phyloP scores from a whole-genome alignment of 2,113 vertebrate species.

The Heliornis fulica region DNA sequence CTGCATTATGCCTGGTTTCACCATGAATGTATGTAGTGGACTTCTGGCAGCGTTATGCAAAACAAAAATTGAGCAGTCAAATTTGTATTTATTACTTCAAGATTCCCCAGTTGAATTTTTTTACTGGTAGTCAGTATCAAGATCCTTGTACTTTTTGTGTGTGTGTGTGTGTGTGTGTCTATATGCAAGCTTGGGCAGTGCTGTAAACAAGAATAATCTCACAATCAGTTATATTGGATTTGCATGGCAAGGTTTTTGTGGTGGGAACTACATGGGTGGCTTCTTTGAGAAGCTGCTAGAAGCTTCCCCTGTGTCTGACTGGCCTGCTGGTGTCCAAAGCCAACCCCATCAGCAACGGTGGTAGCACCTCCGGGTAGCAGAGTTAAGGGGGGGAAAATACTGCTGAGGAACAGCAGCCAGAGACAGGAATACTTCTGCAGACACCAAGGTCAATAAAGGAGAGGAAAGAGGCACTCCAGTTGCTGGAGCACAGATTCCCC shows the following conservation, averaged over 20 bases:
- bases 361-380: not conserved
- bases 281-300: no score
- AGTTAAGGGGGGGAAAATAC: no score
- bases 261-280: no score
- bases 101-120: not conserved
- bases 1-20: not conserved
- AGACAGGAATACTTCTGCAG: not conserved
- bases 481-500: not conserved
- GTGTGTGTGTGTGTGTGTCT: no score
- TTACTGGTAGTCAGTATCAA: not conserved
- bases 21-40: not conserved
- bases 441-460: not conserved
- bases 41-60: not conserved
- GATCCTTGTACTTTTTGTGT: no score
- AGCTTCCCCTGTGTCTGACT: not conserved
- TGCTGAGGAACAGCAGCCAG: not conserved
- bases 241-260: not conserved
- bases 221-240: not conserved
- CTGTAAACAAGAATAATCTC: not conserved
- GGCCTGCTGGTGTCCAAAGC: not conserved
- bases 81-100: not conserved
- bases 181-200: not conserved
- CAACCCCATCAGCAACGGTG: rapidly evolving
- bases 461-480: not conserved
- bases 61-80: not conserved